These are phyloP conservation scores for Periophthalmus magnuspinnatus DNA, from an alignment of 2,797 vertebrate species.

Conservation along the genomic window DNA sequence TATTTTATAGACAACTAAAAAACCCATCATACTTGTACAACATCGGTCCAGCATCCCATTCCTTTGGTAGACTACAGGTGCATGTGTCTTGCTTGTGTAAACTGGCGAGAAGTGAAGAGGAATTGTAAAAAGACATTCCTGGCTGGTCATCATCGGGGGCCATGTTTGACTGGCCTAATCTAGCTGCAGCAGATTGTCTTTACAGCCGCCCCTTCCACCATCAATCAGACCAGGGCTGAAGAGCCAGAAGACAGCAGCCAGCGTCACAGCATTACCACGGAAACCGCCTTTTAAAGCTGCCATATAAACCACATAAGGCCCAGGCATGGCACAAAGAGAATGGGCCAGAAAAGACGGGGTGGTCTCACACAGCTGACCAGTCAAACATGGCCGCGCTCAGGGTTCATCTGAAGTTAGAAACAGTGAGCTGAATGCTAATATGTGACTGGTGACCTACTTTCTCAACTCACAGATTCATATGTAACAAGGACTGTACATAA, in stretches of 20 bases:
- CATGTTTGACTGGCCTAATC: constrained; percentile 83
- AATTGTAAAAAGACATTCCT: constrained; percentile 48
- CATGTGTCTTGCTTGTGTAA: not conserved
- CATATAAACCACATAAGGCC: constrained; percentile 60
- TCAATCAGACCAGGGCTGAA: constrained; percentile 78
- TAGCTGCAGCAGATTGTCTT: constrained; percentile 79
- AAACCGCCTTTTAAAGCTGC: constrained; percentile 72
- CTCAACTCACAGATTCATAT: not conserved
- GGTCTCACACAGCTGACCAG: constrained; percentile 30
- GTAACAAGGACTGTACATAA: not conserved
- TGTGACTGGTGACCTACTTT: not conserved
- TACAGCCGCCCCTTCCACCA: constrained; percentile 71
- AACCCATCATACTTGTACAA: not conserved
- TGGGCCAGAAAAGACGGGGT: constrained; percentile 27
- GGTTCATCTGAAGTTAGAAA: constrained; percentile 18
- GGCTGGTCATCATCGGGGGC: constrained; percentile 44
- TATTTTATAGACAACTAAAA: not conserved
- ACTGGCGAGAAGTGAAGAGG: constrained; percentile 37
- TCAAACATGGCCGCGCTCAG: constrained; percentile 18
- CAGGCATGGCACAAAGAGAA: constrained; percentile 62
- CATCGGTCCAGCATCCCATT: not conserved
- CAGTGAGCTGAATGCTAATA: not conserved
- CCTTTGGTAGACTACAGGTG: not conserved
- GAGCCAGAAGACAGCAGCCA: constrained; percentile 69
- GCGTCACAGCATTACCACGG: constrained; percentile 74